Evolutionary conservation across 2,113 vertebrate genomes (phyloP), one percentile per base, ranked within the genome.

Genomic region (Spermophilus dauricus): DNA sequence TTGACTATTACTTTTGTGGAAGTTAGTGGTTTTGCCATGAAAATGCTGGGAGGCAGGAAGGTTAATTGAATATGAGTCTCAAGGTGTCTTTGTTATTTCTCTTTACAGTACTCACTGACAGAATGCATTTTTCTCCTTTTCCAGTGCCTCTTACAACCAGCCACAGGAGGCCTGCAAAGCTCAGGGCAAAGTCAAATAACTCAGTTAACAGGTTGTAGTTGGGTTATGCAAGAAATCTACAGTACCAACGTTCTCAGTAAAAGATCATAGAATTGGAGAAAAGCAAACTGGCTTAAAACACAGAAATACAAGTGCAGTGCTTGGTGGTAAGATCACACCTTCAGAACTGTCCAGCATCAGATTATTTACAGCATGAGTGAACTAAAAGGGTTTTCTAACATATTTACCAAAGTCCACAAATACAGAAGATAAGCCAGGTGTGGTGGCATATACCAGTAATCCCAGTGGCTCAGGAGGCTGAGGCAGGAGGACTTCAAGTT

Each of bases 41-140:
- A 96, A 97, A 93, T 61, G 69, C 94, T 91, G 56, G 69, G 63
- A 98, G 86, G 92, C 92, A 96, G 32, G 26, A 75, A 96, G 83
- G 86, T 90, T 98, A 96, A 96, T 93, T 93, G 75, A 97, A 80
- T 93, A 89, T 45, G 63, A 95, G 78, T 96, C 92, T 94, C 89
- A n/a, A 90, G 81, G 58, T 89, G 45, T 76, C 80, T 80, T 9
- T 78, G 63, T 92, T 97, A 86, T 93, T 89, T 89, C 75, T 89
- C 16, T 97, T 37, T 28, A 75, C n/a, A 61, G 63, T 39, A 75
- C 76, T 75, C 76, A 32, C 63, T 95, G 90, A 92, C 28, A 94
- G 94, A 93, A 42, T 81, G 42, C 24, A 91, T 95, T 96, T 93
- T 95, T 82, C 69, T 93, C 42, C n/a, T 80, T 96, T 85, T 2